Evolutionary conservation across 2,797 vertebrate species (phyloP).

Genomic region (Podargus strigoides): DNA sequence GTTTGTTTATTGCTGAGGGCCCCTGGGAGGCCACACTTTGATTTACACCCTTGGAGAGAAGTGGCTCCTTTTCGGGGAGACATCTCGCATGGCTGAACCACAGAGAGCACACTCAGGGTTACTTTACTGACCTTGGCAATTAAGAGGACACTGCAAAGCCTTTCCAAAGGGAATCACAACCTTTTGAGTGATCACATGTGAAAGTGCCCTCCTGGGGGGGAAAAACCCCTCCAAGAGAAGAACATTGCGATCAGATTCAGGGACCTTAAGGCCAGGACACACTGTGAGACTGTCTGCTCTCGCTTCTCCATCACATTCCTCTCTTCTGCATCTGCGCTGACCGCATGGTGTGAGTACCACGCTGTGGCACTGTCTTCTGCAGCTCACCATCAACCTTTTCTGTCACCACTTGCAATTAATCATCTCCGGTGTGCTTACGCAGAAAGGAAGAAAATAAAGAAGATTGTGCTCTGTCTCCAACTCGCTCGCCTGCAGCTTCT

Average conservation of each 20-base stretch:
- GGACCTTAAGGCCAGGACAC: not conserved
- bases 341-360: accelerated
- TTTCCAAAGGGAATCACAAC: not conserved
- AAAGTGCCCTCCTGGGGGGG: not conserved
- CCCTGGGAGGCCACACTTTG: not conserved
- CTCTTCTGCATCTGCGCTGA: not conserved
- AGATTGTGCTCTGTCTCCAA: not conserved
- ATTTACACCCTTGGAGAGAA: not conserved
- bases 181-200: not conserved
- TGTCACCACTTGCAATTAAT: not conserved
- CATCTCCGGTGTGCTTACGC: not conserved
- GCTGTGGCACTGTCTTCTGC: not conserved
- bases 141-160: not conserved
- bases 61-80: not conserved
- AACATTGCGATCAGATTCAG: not conserved
- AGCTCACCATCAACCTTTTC: not conserved
- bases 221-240: not conserved
- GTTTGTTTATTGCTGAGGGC: conserved; percentile 17
- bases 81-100: not conserved
- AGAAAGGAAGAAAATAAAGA: not conserved
- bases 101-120: not conserved
- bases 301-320: not conserved
- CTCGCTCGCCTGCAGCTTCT: not conserved
- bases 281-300: not conserved
- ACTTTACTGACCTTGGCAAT: not conserved